Conservation (phyloP, 2,113 vertebrate genomes). For the Cacatua alba region DNA sequence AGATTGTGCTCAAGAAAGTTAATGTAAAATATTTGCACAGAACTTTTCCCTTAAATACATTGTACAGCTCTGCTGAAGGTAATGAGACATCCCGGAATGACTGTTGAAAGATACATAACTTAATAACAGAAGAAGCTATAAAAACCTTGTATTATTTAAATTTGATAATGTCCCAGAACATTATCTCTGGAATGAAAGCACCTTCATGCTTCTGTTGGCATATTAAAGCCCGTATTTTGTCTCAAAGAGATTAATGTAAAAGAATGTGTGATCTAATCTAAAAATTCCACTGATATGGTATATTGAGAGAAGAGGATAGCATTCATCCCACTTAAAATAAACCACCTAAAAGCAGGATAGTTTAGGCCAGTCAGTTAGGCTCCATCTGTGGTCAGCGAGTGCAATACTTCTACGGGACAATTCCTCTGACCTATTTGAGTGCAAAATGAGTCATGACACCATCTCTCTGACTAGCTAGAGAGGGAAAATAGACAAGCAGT, state of each 20-base stretch:
- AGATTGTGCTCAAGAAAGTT: not conserved
- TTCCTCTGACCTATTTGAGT: not conserved
- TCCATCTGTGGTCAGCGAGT: not conserved
- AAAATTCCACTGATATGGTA: not conserved
- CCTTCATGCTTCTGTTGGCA: not conserved
- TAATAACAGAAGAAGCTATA: slow-evolving; percentile 7
- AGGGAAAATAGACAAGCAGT: not conserved
- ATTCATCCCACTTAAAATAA: not conserved
- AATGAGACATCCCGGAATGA: not conserved
- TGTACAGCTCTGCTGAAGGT: not conserved
- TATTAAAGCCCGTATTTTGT: not conserved
- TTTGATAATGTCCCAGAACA: not conserved
- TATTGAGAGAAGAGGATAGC: not conserved
- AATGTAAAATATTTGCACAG: not conserved
- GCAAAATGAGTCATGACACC: not conserved
- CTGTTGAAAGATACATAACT: not conserved
- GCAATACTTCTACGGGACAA: not conserved
- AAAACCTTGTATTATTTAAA: slow-evolving; percentile 6
- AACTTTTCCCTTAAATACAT: not conserved
- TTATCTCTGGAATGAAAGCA: not conserved
- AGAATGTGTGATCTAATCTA: not conserved
- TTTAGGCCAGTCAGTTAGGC: not conserved
- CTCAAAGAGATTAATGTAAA: not conserved
- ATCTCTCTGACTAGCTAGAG: not conserved
- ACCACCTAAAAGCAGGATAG: not conserved